These are phyloP conservation scores for Dicyrtomina minuta DNA, from an alignment of 2,888 invertebrate species.

Conservation along the genomic window DNA sequence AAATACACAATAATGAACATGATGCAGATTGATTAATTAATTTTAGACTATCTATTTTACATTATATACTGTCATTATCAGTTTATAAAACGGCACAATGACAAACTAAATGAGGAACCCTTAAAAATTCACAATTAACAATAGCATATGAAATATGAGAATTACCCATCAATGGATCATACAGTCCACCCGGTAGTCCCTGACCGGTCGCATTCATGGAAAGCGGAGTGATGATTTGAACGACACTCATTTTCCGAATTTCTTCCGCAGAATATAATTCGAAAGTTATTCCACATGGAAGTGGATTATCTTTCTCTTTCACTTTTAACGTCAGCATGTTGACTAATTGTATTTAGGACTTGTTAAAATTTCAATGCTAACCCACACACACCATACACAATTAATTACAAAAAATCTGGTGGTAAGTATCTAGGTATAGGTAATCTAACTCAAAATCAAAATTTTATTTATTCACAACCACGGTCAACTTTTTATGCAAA, in stretches of 20 bases:
- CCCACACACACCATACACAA: no score
- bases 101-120: no score
- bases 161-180: conserved; percentile 79
- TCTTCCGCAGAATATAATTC: conserved; percentile 75
- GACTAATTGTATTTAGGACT: neutral
- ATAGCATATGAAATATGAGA: no score
- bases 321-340: neutral
- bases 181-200: conserved; percentile 80
- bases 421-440: no score
- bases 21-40: neutral
- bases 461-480: no score
- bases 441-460: no score
- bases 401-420: no score
- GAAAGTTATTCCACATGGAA: conserved; percentile 58
- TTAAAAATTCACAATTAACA: no score
- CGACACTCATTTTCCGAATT: conserved; percentile 75
- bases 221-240: conserved; percentile 73
- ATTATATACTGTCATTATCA: neutral
- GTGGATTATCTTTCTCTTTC: neutral
- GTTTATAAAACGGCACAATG: neutral
- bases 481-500: no score
- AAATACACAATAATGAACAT: conserved; percentile 32
- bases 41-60: neutral
- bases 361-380: no score
- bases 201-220: conserved; percentile 82